phyloP scores from a whole-genome alignment of 2,797 vertebrate genomes.

The Liasis olivaceus region DNA sequence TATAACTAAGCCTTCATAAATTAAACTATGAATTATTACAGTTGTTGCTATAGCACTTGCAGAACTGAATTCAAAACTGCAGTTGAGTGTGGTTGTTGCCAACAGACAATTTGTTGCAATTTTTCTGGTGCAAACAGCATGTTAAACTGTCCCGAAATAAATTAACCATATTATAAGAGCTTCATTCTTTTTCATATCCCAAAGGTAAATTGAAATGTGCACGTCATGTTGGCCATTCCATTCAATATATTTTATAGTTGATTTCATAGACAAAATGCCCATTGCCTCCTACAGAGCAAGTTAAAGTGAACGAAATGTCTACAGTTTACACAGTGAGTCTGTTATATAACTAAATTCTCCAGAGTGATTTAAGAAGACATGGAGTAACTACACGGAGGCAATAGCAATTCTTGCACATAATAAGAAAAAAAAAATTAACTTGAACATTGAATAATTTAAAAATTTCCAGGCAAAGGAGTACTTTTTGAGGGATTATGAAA shows the following conservation, averaged over 20 bases:
- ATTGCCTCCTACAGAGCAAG: background rate
- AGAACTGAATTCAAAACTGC: background rate
- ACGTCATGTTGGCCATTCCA: background rate
- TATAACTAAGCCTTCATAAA: background rate
- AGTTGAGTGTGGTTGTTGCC: fast-evolving
- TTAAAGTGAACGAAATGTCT: slow-evolving; percentile 7
- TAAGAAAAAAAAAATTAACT: slow-evolving; percentile 10
- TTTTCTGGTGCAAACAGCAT: background rate
- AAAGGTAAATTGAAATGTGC: background rate
- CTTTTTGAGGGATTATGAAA: slow-evolving; percentile 30
- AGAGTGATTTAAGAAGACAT: slow-evolving; percentile 14
- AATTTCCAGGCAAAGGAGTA: slow-evolving; percentile 41
- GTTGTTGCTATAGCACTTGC: background rate
- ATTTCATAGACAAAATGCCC: slow-evolving; percentile 1
- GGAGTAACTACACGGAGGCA: slow-evolving; percentile 37
- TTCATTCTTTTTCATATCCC: slow-evolving; percentile 10
- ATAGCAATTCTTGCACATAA: slow-evolving; percentile 4
- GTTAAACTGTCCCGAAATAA: background rate
- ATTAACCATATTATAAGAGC: background rate
- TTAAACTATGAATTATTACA: background rate
- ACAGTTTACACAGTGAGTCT: slow-evolving; percentile 14
- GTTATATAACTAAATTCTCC: slow-evolving; percentile 3
- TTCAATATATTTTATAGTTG: background rate
- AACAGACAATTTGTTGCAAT: background rate
- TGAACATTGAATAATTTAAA: slow-evolving; percentile 51